Conservation (phyloP, 2,888 invertebrate genomes). For the Ditula angustiorana region DNA sequence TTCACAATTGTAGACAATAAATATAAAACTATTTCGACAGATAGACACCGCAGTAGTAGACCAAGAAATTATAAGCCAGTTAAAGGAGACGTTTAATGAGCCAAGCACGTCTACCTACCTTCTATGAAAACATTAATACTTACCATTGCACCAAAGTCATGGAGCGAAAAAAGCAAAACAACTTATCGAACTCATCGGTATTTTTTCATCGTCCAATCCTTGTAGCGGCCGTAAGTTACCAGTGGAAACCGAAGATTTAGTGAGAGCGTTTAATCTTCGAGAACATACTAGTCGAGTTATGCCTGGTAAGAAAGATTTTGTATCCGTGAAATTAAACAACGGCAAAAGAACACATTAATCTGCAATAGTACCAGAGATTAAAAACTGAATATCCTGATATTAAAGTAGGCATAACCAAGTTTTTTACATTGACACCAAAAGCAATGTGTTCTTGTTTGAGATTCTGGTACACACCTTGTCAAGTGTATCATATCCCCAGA, state of each 20-base stretch:
- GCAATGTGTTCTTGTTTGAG: constrained; percentile 44
- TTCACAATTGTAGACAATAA: too few species aligned
- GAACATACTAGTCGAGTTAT: too few species aligned
- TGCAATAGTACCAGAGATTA: constrained; percentile 41
- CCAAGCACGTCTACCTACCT: neutral
- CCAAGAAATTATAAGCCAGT: neutral
- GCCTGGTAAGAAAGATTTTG: too few species aligned
- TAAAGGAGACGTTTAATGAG: neutral
- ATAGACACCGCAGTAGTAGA: neutral
- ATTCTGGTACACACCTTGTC: constrained; percentile 44
- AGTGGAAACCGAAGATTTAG: neutral
- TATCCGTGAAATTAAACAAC: too few species aligned
- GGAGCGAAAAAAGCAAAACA: neutral
- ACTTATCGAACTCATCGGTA: neutral
- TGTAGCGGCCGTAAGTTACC: constrained; percentile 10
- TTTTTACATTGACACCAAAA: too few species aligned
- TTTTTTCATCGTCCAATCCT: constrained; percentile 22
- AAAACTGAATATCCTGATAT: constrained; percentile 36
- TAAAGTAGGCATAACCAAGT: too few species aligned
- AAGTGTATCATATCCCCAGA: constrained; percentile 40
- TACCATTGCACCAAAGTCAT: neutral
- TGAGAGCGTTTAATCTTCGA: too few species aligned
- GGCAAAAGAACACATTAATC: constrained; percentile 40
- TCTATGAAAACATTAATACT: neutral
- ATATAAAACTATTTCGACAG: neutral